Base-by-base conservation (phyloP, 2,888 invertebrate species). In the Labia minor region DNA sequence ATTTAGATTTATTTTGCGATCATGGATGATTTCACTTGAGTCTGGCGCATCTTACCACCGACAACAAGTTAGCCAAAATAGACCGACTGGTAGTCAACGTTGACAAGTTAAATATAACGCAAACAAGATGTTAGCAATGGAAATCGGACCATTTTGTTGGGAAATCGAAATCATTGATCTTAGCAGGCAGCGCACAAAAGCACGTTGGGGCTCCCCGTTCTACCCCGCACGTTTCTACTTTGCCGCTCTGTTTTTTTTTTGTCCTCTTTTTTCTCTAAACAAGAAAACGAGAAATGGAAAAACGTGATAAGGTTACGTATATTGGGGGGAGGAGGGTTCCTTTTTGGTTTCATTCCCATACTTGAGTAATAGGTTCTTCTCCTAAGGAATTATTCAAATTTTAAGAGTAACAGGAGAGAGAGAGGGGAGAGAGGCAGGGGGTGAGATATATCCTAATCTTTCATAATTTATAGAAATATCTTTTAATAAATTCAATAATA, bases 141-240 rank as follows among this genome's bases (percentile, higher is more conserved):
- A 66, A 66, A 66, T 66, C 63, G 66, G 63, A 66, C 66, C 63
- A 66, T 66, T 66, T 62, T 66, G 66, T 66, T 66, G 62, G 66
- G 66, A 37, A 66, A 66, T 66, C 66, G 66, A 66, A 66, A 66
- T 66, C 66, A 66, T 66, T 66, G 66, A 66, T 66, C 66, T 66
- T 66, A 33, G 33, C 11, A 33, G 33, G 33, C 33, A 33, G 33
- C 33, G 33, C 33, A 33, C 33, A 33, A 33, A 33, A 33, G 33
- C 33, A 33, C 33, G 33, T 8, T 11, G 33, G 6, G 6, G 33
- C 33, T 33, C 33, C 11, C 33, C 33, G 6, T 11, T 33, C 6
- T 11, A 6, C 33, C 33, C 11, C 11, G 6, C 33, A 33, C 33
- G 33, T 33, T 33, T 11, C 6, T 33, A 33, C 33, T 33, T 33